A percentile compares a stretch with the other conserved stretches of the same genome.
Conservation (phyloP, 2,113 vertebrate species). For the Tetrax tetrax region DNA sequence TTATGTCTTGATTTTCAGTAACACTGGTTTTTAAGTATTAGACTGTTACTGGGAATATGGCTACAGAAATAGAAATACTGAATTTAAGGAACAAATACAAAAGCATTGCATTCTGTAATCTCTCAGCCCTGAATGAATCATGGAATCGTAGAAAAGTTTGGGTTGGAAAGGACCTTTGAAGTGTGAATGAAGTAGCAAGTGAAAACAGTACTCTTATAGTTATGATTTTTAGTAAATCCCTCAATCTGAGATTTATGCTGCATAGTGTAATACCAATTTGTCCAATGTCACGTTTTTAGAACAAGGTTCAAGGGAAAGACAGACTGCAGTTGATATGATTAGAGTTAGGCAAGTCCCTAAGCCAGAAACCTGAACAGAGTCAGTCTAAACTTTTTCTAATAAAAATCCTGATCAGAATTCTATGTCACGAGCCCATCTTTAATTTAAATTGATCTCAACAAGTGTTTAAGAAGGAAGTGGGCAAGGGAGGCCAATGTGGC, state of each 20-base stretch:
- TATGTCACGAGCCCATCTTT: background rate
- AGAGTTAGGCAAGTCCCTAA: background rate
- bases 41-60: background rate
- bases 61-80: background rate
- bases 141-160: no score
- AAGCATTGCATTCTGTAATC: background rate
- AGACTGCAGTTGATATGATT: background rate
- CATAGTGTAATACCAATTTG: background rate
- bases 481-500: background rate
- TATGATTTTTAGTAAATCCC: background rate
- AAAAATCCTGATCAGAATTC: background rate
- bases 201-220: background rate
- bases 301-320: background rate
- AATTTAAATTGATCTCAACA: background rate
- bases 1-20: background rate
- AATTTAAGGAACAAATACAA: background rate
- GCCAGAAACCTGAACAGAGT: background rate
- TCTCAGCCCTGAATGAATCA: background rate
- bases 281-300: background rate
- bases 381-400: background rate
- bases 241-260: background rate
- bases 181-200: background rate
- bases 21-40: background rate
- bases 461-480: background rate
- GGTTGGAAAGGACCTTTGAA: no score